phyloP scores from a whole-genome alignment of 2,888 invertebrate genomes.

The Heliconius ismenius region DNA sequence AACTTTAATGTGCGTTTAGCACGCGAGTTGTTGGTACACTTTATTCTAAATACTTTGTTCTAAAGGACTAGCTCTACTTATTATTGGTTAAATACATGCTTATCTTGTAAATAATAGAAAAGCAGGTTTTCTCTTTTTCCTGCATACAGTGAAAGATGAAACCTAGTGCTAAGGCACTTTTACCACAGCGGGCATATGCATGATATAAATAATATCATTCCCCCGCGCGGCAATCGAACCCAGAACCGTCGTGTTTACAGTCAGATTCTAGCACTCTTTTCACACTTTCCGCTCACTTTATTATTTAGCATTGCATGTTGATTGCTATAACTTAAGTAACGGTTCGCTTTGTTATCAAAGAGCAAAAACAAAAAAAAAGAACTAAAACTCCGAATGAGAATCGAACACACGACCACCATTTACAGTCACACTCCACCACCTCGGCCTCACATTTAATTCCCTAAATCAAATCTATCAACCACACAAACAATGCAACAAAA shows the following conservation, averaged over 20 bases:
- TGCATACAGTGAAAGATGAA: no score
- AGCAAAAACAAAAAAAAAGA: background rate
- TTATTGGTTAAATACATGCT: background rate
- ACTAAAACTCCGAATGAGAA: background rate
- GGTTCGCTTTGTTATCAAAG: background rate
- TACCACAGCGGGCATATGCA: no score
- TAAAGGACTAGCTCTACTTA: background rate
- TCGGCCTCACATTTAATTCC: no score
- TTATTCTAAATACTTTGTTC: background rate
- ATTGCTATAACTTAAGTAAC: background rate
- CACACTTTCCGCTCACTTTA: no score
- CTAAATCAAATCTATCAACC: background rate
- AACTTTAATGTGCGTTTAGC: constrained; percentile 8
- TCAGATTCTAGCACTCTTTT: no score
- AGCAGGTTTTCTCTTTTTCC: background rate
- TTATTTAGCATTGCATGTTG: background rate
- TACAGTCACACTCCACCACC: no score
- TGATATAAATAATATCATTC: no score
- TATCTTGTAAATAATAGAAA: background rate
- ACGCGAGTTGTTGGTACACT: constrained; percentile 9
- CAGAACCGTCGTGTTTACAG: no score
- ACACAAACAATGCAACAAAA: constrained; percentile 19
- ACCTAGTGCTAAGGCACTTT: no score
- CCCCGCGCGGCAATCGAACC: no score
- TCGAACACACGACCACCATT: background rate